Evolutionary conservation across 2,797 vertebrate species (phyloP), one percentile per base, ranked within the genome.

Genomic region (Anableps anableps): DNA sequence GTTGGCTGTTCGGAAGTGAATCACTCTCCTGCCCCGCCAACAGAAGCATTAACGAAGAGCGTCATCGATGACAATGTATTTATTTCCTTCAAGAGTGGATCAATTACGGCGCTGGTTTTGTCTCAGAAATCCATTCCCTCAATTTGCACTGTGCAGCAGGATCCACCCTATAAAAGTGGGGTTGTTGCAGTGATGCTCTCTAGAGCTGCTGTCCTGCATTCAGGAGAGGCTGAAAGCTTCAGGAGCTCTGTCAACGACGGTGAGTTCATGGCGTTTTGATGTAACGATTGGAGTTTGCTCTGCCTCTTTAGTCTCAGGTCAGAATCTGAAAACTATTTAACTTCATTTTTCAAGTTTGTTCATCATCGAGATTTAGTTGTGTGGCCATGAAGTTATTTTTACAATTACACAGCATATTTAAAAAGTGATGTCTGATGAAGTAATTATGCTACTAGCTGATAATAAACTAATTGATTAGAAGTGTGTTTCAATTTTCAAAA

Each of bases 111-210:
- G 74, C 83, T 75, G 86, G 77, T 91, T 91, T 91, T 87, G 81
- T 92, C 87, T 85, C 84, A 78, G 77, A 91, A 91, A 93, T 93
- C 89, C 58, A 91, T 91, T 50, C 31, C 36, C 80, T 83, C 84
- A 55, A 58, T 84, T 78, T 78, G 79, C 48, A 5, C 60, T 47
- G 26, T 83, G 84, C 84, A 85, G 88, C 85, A 90, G 80, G 64
- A 81, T 77, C 41, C 76, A 9, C 75, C 26, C 84, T 90, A 91
- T 93, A 89, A 93, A 91, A 79, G 88, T 68, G 43, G 53, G 83
- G 78, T 51, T 43, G 70, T 29, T 47, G 79, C n/a, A 66, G 68
- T n/a, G 75, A 23, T 31, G 77, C 41, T 74, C 71, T 79, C 77
- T 74, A 84, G 82, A 85, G 41, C 62, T 78, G 79, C 29, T 47